Base-by-base conservation (phyloP, 2,113 vertebrate genomes). In the Ochotona curzoniae region DNA sequence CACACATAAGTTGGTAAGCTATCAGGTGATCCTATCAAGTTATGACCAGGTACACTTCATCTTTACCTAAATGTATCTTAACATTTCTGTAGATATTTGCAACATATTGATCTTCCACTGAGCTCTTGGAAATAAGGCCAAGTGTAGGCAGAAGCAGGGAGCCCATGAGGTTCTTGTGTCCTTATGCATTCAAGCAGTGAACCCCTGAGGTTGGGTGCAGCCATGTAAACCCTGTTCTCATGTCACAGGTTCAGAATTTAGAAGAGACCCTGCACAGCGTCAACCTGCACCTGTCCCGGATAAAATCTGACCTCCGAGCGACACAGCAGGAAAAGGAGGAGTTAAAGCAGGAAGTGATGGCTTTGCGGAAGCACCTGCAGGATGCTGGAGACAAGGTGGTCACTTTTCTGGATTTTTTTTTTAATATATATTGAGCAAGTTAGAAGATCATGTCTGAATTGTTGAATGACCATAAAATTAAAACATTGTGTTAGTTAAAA, bases 301-400 rank as follows among this genome's bases (percentile, higher is more conserved):
- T 99, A 0, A 98, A 98, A 96, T 98, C 98, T 0, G 98, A 99
- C 85, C 95, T 99, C 18, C 97, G 67, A 38, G 96, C 97, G 61
- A 90, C 96, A 0, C 99, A 99, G 69, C 98, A 99, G 94, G 99
- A 99, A 97, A 98, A 98, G 93, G 99, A 99, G 4, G 95, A 98
- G 7, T 98, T 99, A 61, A 97, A 98, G 93, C 98, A 98, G 44
- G 99, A 99, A 93, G 97, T 99, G 78, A 20, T 98, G 54, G 97
- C 98, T 3, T 95, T 99, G 23, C 98, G 98, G 91, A 98, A 99
- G 91, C 98, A 98, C 44, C 98, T 99, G 96, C 99, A 99, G 95
- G 98, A 97, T 18, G 92, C 97, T 91, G 97, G 81, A 4, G 98
- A 99, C 5, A 99, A 99, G 98, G 99, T 99, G 95, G 93, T 44